Percentiles rank a stretch among this genome's conserved stretches.
Conservation (phyloP, 2,888 invertebrate species). For the Meteorus cinctellus region DNA sequence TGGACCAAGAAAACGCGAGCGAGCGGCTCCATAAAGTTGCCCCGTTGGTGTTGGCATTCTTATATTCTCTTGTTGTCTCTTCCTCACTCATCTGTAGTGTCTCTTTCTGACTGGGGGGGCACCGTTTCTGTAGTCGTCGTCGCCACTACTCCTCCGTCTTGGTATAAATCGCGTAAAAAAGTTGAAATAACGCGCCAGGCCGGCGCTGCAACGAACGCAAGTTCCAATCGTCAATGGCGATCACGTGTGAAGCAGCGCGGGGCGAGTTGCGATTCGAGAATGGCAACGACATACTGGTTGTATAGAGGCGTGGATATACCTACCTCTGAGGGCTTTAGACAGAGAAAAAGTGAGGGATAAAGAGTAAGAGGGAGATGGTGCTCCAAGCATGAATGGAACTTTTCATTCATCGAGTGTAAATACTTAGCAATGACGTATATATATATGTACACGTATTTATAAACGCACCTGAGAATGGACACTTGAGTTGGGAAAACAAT, state of each 20-base stretch:
- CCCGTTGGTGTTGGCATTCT: background rate
- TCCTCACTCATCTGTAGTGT: background rate
- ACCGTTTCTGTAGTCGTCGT: background rate
- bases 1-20: background rate
- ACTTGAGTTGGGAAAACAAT: conserved; percentile 9
- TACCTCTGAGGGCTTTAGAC: conserved; percentile 16
- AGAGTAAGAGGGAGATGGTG: conserved; percentile 37
- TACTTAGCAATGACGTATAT: conserved; percentile 8
- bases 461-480: conserved; percentile 3
- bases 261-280: conserved; percentile 48
- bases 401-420: conserved; percentile 59
- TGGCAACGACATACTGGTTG: conserved; percentile 18
- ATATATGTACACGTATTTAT: background rate
- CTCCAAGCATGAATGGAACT: conserved; percentile 61
- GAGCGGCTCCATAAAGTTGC: conserved; percentile 35
- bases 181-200: conserved; percentile 59
- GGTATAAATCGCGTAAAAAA: conserved; percentile 54
- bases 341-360: conserved; percentile 26
- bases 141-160: conserved; percentile 30
- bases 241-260: conserved; percentile 60
- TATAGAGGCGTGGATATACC: conserved; percentile 31
- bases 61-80: conserved; percentile 3
- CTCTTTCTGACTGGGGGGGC: too few species aligned
- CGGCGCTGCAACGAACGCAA: conserved; percentile 52
- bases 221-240: conserved; percentile 64